Percentiles rank a stretch among this genome's conserved stretches.
Conservation (phyloP, 2,113 vertebrate species). For the Gambusia affinis region DNA sequence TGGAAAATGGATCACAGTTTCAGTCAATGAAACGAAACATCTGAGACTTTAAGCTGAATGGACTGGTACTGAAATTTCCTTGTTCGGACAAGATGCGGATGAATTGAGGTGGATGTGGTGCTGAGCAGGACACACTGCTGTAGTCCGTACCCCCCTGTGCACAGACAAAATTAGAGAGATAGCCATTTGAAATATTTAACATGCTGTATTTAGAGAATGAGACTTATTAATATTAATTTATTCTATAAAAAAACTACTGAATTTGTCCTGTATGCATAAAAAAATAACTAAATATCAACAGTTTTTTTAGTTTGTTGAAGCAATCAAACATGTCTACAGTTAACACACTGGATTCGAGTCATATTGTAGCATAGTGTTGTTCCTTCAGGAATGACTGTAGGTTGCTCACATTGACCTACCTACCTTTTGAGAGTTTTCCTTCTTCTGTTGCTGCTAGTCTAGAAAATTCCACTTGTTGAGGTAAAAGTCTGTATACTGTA, state of each 20-base stretch:
- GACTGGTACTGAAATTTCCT: constrained; percentile 34
- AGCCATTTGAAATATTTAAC: constrained; percentile 90
- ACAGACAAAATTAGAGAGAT: constrained; percentile 51
- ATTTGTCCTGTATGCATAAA: constrained; percentile 73
- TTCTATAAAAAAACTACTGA: constrained; percentile 88
- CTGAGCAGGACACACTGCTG: constrained; percentile 50
- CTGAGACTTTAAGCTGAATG: constrained; percentile 64
- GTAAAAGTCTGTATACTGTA: constrained; percentile 58
- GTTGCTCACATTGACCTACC: constrained; percentile 73
- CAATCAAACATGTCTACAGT: constrained; percentile 40
- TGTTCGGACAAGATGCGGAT: constrained; percentile 38
- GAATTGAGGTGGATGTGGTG: constrained; percentile 48
- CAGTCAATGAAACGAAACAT: constrained; percentile 29
- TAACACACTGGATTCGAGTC: constrained; percentile 69
- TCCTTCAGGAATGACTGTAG: constrained; percentile 77
- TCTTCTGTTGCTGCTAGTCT: constrained; percentile 94
- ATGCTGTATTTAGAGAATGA: constrained; percentile 88
- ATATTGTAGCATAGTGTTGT: constrained; percentile 45
- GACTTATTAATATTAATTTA: constrained; percentile 97
- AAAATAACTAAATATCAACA: constrained; percentile 74
- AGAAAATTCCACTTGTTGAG: constrained; percentile 81
- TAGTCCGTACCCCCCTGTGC: constrained; percentile 35
- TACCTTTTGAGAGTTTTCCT: constrained; percentile 66
- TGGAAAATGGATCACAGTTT: constrained; percentile 19
- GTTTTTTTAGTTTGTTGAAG: constrained; percentile 61